These are phyloP conservation scores for Callipepla californica DNA, from an alignment of 2,113 vertebrate genomes.

Conservation along the genomic window DNA sequence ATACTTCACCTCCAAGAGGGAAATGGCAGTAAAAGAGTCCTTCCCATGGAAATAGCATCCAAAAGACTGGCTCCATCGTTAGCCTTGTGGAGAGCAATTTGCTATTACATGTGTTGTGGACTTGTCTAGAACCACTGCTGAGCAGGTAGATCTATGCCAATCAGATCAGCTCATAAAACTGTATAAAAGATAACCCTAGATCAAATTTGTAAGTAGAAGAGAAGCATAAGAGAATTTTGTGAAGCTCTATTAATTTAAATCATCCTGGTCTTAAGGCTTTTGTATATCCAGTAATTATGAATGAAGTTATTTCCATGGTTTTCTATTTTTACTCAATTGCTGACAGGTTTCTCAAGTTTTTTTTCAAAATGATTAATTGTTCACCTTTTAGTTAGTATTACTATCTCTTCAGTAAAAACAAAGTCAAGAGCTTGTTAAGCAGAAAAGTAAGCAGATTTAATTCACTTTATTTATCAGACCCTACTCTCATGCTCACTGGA, in stretches of 20 bases:
- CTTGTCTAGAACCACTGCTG: neutral
- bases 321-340: neutral
- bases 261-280: neutral
- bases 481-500: neutral
- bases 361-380: neutral
- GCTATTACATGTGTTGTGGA: neutral
- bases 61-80: neutral
- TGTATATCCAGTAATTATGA: neutral
- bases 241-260: neutral
- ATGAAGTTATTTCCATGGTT: neutral
- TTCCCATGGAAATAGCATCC: neutral
- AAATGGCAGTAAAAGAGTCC: neutral
- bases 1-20: neutral
- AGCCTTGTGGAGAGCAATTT: neutral
- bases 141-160: neutral
- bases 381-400: slow-evolving; percentile 21
- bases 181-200: neutral
- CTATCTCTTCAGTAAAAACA: slow-evolving; percentile 3
- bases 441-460: neutral
- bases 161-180: neutral
- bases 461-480: neutral
- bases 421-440: neutral
- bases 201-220: neutral
- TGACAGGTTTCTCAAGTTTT: neutral
- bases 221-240: neutral